Conservation (phyloP, 37 sponge, comb jelly and placozoan species). For the Aphrocallistes beatrix region DNA sequence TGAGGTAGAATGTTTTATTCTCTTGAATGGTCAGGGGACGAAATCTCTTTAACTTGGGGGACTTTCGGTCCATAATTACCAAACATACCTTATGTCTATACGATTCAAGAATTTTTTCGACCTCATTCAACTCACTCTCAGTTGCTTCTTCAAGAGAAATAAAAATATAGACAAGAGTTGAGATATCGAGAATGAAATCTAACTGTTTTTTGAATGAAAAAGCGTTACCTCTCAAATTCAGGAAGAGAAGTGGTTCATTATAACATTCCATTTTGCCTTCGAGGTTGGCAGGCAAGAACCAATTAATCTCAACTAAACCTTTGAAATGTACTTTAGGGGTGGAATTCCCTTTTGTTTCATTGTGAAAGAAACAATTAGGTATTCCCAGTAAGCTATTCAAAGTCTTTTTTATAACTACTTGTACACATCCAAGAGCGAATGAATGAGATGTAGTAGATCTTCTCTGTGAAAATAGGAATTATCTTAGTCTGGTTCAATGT, state of each 20-base stretch:
- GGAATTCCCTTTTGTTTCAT: constrained; percentile 17
- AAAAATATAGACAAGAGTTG: neutral
- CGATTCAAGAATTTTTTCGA: neutral
- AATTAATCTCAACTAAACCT: constrained; percentile 26
- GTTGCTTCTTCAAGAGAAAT: too few species aligned
- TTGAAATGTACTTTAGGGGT: neutral
- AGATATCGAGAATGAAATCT: neutral
- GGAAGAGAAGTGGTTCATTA: constrained; percentile 23
- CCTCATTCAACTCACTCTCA: too few species aligned
- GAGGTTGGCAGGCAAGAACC: constrained; percentile 19
- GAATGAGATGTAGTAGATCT: constrained; percentile 24
- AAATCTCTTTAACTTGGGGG: neutral
- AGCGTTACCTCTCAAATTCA: constrained; percentile 31
- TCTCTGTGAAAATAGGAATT: constrained; percentile 4
- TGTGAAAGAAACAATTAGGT: constrained; percentile 20
- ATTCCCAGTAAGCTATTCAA: neutral
- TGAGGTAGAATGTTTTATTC: neutral
- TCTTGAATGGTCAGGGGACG: neutral
- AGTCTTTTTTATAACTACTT: constrained; percentile 8
- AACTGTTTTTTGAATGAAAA: neutral
- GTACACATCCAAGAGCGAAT: constrained; percentile 6
- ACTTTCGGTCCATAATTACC: neutral
- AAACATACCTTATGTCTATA: neutral
- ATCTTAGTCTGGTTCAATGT: neutral
- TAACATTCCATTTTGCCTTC: neutral